Evolutionary conservation across 2,797 vertebrate genomes (phyloP).

Genomic region (Sebastes iracundus): DNA sequence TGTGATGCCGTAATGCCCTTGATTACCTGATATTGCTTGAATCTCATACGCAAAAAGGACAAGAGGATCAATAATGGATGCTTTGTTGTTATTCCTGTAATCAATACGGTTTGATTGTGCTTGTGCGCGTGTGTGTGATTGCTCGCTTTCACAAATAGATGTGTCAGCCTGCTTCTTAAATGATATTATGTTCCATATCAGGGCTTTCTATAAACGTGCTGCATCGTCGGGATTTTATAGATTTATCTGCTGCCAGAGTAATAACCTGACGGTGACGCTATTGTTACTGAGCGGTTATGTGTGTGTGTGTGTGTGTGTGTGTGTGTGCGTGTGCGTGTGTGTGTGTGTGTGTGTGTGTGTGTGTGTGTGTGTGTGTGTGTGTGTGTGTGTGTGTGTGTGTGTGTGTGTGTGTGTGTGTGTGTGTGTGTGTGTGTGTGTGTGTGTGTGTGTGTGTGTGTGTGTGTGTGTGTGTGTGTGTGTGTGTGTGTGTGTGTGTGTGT

Average conservation of each 20-base stretch:
- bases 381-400: conserved; percentile 2
- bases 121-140: conserved; percentile 40
- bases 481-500: too few species aligned
- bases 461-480: too few species aligned
- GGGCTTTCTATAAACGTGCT: conserved; percentile 50
- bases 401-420: too few species aligned
- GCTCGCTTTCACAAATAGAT: conserved; percentile 61
- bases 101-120: conserved; percentile 72
- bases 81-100: conserved; percentile 79
- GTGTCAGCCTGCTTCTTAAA: conserved; percentile 59
- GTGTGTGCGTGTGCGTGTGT: not conserved
- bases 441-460: too few species aligned
- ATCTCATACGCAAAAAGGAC: conserved; percentile 75
- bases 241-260: conserved; percentile 66
- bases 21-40: conserved; percentile 74
- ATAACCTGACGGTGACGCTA: conserved; percentile 61
- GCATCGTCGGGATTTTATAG: conserved; percentile 56
- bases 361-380: not conserved
- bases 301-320: conserved; percentile 1
- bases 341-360: not conserved
- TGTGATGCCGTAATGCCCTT: conserved; percentile 71
- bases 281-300: conserved; percentile 46
- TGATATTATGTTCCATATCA: conserved; percentile 59
- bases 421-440: too few species aligned
- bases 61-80: conserved; percentile 77